Evolutionary conservation across 2,113 vertebrate species (phyloP).

Genomic region (Delphinapterus leucas): DNA sequence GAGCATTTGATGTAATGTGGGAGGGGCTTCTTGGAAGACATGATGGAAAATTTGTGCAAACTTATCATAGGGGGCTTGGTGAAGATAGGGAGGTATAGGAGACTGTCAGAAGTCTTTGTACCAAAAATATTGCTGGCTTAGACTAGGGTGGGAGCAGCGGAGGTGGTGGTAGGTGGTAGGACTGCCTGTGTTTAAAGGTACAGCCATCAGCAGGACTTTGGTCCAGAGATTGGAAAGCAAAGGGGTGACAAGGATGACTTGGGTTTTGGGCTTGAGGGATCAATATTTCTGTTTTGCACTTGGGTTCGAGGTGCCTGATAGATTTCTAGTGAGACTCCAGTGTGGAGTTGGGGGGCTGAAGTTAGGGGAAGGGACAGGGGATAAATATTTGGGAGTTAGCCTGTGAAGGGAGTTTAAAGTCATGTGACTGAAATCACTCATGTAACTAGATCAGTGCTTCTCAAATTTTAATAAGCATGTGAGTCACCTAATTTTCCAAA

Average conservation of each 20-base stretch:
- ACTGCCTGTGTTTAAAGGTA: neutral
- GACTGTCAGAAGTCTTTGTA: neutral
- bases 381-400: neutral
- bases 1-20: neutral
- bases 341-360: neutral
- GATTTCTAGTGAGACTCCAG: neutral
- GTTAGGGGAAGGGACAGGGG: neutral
- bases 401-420: neutral
- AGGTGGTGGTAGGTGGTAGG: neutral
- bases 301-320: neutral
- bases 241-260: neutral
- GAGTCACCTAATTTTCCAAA: neutral
- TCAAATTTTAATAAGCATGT: neutral
- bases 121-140: neutral
- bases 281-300: neutral
- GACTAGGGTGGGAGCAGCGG: neutral
- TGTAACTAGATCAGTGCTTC: neutral
- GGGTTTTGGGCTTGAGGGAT: neutral
- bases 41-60: neutral
- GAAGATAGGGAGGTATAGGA: neutral
- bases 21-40: neutral
- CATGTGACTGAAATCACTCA: neutral
- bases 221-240: neutral
- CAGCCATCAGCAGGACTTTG: neutral
- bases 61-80: neutral